These are phyloP conservation scores for Amblyraja radiata DNA, from an alignment of 2,797 vertebrate genomes.

Conservation along the genomic window DNA sequence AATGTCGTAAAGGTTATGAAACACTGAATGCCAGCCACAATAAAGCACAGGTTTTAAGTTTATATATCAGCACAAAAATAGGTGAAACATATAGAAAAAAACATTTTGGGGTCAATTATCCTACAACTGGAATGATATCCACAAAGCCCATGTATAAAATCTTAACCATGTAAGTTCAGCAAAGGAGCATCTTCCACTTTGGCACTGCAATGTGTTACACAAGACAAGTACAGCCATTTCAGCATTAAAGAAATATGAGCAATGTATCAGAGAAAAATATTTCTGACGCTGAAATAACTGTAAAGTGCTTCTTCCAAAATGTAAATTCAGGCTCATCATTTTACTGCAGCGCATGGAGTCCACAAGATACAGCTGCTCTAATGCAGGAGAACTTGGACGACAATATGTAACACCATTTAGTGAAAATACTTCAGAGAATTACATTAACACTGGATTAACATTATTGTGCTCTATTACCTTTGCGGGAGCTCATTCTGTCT, in stretches of 20 bases:
- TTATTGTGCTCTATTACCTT: conserved; percentile 31
- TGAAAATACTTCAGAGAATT: neutral
- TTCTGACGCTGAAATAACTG: neutral
- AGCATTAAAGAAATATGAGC: neutral
- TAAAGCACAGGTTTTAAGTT: neutral
- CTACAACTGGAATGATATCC: neutral
- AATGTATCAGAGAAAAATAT: neutral
- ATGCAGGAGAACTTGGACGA: neutral
- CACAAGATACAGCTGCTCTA: neutral
- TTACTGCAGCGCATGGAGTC: neutral
- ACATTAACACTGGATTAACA: conserved; percentile 20
- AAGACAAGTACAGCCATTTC: neutral
- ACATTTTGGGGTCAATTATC: neutral
- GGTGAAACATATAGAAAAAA: neutral
- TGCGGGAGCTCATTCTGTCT: conserved; percentile 32
- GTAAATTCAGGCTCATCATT: neutral
- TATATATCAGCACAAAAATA: neutral
- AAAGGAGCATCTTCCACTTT: conserved; percentile 20
- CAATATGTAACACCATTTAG: neutral
- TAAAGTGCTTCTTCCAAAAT: conserved; percentile 7
- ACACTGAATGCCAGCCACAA: neutral
- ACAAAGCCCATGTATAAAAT: neutral
- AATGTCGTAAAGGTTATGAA: neutral
- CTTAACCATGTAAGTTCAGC: conserved; percentile 7
- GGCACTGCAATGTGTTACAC: neutral